phyloP scores from a whole-genome alignment of 2,888 invertebrate species.

The Thelaira solivaga region DNA sequence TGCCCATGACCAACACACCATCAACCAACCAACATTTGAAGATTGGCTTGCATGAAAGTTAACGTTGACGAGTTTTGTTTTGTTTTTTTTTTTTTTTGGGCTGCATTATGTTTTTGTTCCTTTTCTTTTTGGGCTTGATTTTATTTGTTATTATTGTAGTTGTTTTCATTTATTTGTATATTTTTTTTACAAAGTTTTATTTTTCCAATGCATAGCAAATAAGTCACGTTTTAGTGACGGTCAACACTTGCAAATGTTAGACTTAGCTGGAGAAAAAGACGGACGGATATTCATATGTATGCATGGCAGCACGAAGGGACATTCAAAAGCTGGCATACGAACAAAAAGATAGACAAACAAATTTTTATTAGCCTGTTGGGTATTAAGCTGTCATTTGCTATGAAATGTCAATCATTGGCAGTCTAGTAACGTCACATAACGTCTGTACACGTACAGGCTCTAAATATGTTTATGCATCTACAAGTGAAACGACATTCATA shows the following conservation, averaged over 20 bases:
- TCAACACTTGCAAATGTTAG: constrained; percentile 62
- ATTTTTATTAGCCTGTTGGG: constrained; percentile 63
- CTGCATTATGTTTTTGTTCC: not conserved
- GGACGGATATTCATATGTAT: constrained; percentile 21
- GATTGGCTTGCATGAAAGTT: constrained; percentile 60
- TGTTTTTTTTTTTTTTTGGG: constrained; percentile 19
- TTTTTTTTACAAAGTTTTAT: constrained; percentile 1
- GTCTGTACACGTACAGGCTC: constrained; percentile 56
- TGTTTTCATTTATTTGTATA: constrained; percentile 16
- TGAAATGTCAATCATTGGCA: constrained; percentile 64
- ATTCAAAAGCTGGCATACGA: not conserved
- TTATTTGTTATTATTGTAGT: constrained; percentile 52
- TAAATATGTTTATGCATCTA: constrained; percentile 7
- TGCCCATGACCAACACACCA: constrained; percentile 36
- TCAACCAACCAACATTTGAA: constrained; percentile 47
- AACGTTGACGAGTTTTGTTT: constrained; percentile 56
- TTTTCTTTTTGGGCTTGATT: constrained; percentile 36
- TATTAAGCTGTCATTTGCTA: constrained; percentile 64
- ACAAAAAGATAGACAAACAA: constrained; percentile 49
- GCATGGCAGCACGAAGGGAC: constrained; percentile 22
- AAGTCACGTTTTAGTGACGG: constrained; percentile 60
- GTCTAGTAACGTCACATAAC: constrained; percentile 62
- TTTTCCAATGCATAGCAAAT: constrained; percentile 60
- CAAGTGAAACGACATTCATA: no score
- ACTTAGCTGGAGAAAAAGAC: constrained; percentile 37